phyloP scores from a whole-genome alignment of 2,888 invertebrate species.

The Drosophila quinaria region DNA sequence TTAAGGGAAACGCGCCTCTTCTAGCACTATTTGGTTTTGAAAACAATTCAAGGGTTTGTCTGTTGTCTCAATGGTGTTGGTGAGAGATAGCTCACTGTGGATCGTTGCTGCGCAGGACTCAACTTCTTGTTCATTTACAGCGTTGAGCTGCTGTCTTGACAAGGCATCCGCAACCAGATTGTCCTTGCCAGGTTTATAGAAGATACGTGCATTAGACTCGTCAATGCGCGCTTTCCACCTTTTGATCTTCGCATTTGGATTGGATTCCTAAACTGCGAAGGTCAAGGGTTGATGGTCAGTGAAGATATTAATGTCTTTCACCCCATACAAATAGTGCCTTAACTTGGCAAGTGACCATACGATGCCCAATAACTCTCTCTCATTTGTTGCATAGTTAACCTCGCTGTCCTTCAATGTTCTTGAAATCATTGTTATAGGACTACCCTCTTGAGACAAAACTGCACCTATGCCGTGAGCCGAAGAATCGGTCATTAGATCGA shows the following conservation, averaged over 20 bases:
- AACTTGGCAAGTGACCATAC: constrained; percentile 18
- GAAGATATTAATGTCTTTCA: constrained; percentile 15
- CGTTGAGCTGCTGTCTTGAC: constrained; percentile 15
- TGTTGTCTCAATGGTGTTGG: constrained; percentile 9
- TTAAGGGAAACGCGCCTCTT: constrained; percentile 2
- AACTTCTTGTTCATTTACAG: neutral
- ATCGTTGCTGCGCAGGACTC: constrained; percentile 1
- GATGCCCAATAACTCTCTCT: constrained; percentile 19
- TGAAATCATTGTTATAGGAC: constrained; percentile 6
- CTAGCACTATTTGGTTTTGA: constrained; percentile 12
- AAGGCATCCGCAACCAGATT: constrained; percentile 21
- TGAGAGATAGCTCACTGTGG: constrained; percentile 4
- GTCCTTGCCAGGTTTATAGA: neutral
- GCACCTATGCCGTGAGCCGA: constrained; percentile 13
- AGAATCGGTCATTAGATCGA: constrained; percentile 23
- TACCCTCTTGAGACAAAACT: constrained; percentile 10
- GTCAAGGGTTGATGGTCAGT: neutral
- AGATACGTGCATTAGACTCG: too few species aligned
- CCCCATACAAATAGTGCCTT: constrained; percentile 7
- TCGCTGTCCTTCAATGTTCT: constrained; percentile 16
- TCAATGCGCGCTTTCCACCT: too few species aligned
- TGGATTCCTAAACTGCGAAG: too few species aligned
- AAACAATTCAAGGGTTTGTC: constrained; percentile 18
- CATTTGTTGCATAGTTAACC: constrained; percentile 10
- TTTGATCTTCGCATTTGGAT: too few species aligned